Evolutionary conservation across 1,140 invertebrate species (phyloP).

Genomic region (Leptinotarsa texana): DNA sequence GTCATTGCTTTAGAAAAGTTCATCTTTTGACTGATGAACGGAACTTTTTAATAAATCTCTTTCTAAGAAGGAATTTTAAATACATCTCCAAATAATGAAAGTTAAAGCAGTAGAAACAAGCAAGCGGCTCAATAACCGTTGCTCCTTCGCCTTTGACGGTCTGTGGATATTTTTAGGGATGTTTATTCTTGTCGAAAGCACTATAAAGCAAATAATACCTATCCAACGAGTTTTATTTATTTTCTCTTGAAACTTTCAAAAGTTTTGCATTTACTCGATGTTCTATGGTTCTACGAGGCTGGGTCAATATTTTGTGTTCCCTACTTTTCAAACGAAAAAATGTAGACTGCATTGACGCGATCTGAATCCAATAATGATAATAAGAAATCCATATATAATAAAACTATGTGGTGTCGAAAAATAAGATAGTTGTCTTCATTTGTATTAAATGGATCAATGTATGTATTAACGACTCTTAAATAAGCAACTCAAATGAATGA

Average conservation of each 20-base stretch:
- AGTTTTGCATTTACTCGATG: neutral
- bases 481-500: no score
- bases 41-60: slow-evolving; percentile 6
- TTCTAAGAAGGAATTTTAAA: neutral
- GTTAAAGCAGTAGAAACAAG: neutral
- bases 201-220: slow-evolving; percentile 1
- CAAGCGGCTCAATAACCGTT: neutral
- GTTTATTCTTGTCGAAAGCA: neutral
- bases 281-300: neutral
- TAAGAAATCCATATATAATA: no score
- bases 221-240: neutral
- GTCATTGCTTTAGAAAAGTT: slow-evolving; percentile 6
- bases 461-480: no score
- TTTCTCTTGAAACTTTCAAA: neutral
- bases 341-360: no score
- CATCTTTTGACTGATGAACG: slow-evolving; percentile 7
- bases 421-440: no score
- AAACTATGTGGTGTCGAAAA: no score
- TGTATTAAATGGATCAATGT: no score
- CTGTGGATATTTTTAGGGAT: neutral
- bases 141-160: neutral
- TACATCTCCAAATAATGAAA: neutral
- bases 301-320: no score
- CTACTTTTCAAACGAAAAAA: no score
- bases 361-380: no score